Conservation (phyloP, 2,797 vertebrate genomes). For the Propithecus perrieri region DNA sequence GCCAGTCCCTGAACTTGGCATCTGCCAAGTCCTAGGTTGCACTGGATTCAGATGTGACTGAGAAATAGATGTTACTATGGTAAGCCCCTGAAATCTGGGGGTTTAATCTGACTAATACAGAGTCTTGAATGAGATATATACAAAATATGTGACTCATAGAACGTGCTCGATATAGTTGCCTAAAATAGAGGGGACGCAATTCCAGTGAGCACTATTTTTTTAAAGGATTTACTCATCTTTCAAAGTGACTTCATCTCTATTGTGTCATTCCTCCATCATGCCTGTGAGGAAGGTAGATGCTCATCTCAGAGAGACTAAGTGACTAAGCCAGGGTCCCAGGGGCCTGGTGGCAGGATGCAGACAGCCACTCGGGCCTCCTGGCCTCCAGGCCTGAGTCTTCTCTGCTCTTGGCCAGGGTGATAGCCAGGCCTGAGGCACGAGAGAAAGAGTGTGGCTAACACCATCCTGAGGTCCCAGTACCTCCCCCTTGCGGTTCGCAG, state of each 20-base stretch:
- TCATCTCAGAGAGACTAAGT: neutral
- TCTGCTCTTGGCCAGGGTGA: neutral
- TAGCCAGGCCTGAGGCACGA: neutral
- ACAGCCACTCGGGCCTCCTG: neutral
- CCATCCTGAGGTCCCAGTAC: neutral
- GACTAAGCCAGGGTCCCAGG: neutral
- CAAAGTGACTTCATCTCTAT: neutral
- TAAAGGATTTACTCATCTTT: conserved; percentile 34
- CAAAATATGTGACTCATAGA: neutral
- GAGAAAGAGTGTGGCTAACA: neutral
- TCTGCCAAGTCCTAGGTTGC: rapidly evolving
- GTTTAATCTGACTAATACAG: neutral
- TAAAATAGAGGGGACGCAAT: conserved; percentile 25
- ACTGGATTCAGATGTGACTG: neutral
- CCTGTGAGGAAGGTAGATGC: neutral
- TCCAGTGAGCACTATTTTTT: conserved; percentile 34
- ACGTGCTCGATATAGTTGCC: neutral
- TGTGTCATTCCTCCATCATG: neutral
- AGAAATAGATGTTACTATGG: neutral
- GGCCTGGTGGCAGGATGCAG: neutral
- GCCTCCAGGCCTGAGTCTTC: too few species aligned
- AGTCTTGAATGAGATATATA: conserved; percentile 3
- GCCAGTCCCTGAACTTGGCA: neutral
- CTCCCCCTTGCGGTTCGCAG: neutral
- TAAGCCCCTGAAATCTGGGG: neutral